phyloP scores from a whole-genome alignment of 2,113 vertebrate genomes.

The Porphyrio hochstetteri region DNA sequence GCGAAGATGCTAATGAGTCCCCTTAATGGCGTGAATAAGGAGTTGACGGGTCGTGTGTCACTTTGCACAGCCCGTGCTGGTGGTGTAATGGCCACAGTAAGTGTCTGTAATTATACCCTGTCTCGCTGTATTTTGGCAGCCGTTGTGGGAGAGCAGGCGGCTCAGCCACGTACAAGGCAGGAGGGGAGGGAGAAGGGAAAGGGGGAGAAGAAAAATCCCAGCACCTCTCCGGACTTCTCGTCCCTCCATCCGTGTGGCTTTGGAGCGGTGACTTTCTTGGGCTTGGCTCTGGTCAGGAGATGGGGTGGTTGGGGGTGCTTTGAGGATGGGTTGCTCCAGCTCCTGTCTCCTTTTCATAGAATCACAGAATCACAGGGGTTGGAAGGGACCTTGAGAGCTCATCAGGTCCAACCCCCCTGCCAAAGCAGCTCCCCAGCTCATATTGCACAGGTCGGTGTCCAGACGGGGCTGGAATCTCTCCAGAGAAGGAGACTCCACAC shows the following conservation, averaged over 20 bases:
- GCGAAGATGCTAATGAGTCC: constrained; percentile 85
- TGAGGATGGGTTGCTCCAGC: neutral
- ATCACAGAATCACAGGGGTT: too few relatives aligned
- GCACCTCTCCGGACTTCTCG: neutral
- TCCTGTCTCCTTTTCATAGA: neutral
- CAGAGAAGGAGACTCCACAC: too few relatives aligned
- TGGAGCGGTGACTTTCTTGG: neutral
- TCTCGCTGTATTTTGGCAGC: constrained; percentile 84
- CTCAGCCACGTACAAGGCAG: constrained; percentile 54
- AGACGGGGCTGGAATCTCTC: too few relatives aligned
- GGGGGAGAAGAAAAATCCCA: neutral
- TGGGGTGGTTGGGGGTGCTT: neutral
- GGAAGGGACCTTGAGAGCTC: too few relatives aligned
- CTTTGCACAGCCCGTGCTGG: constrained; percentile 66
- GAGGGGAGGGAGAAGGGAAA: neutral
- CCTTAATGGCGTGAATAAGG: constrained; percentile 82
- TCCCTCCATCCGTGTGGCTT: rapidly evolving
- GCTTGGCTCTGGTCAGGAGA: neutral
- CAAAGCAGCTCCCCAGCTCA: too few relatives aligned
- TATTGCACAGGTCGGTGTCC: too few relatives aligned
- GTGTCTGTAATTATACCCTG: constrained; percentile 84
- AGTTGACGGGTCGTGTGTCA: constrained; percentile 86
- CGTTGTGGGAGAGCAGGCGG: constrained; percentile 76
- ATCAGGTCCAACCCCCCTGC: too few relatives aligned
- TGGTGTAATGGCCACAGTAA: constrained; percentile 82